phyloP scores from a whole-genome alignment of 2,797 vertebrate genomes.

The Buceros bicornis region DNA sequence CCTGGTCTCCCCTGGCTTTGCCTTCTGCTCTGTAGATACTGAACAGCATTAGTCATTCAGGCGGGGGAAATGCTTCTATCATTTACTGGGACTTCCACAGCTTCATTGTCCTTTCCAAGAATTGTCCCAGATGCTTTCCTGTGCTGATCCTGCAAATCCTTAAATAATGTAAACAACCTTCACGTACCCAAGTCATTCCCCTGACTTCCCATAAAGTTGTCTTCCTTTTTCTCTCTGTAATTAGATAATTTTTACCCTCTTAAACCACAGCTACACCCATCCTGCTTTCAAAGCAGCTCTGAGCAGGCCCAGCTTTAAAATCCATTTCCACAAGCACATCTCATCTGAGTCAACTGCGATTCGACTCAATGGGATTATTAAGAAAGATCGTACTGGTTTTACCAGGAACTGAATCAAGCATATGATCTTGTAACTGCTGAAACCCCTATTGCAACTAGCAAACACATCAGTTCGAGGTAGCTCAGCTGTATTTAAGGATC shows the following conservation, averaged over 20 bases:
- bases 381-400: background rate
- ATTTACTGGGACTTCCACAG: background rate
- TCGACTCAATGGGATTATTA: background rate
- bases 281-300: background rate
- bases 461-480: background rate
- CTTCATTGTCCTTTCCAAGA: background rate
- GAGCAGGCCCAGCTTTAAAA: background rate
- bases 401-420: background rate
- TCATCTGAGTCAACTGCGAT: background rate
- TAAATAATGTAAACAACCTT: background rate
- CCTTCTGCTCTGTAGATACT: background rate
- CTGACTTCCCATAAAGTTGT: background rate
- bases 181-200: background rate
- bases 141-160: background rate
- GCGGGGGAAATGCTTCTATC: background rate
- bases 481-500: background rate
- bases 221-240: background rate
- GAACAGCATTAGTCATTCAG: background rate
- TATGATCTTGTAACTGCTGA: background rate
- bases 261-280: background rate
- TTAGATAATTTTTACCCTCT: background rate
- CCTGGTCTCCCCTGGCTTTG: background rate
- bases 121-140: background rate
- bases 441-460: background rate
- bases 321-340: background rate